Base-by-base conservation (phyloP, 35 echinoderm and acorn worm genomes). In the Lytechinus variegatus region DNA sequence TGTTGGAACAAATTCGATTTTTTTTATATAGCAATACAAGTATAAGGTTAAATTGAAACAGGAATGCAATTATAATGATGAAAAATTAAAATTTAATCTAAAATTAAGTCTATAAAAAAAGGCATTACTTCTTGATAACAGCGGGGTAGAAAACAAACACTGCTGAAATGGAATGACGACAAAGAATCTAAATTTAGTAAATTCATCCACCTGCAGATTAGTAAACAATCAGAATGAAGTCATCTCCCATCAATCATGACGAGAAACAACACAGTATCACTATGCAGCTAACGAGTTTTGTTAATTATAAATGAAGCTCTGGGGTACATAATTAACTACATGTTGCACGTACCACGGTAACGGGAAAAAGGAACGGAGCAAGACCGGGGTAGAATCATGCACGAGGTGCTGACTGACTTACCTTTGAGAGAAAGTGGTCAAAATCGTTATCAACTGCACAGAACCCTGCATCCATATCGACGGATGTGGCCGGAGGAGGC, bases 341-440 rank as follows among this genome's bases (percentile, higher is more conserved):
- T 79, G 66, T 79, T 79, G 66, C 66, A n/a, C 19, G 66, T 24
- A 24, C 16, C 12, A 79, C 19, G 3, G 66, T 79, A n/a, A 58
- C 56, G 14, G 4, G 3, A 79, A 16, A 7, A 16, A 7, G 66
- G 19, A n/a, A 79, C 66, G 66, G 4, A 19, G 66, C 3, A 19
- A 6, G 12, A 79, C 16, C 66, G 66, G 66, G 61, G 66, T 4
- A 79, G 19, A 79, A 79, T 79, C 66, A 79, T 24, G 19, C 66
- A 79, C 66, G 8, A 24, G 66, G 6, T 9, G 29, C 14, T n/a
- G 52, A 54, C 14, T n/a, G 14, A 54, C 92, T 93, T 93, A 93
- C 92, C 92, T 93, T 93, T 28, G 92, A 93, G n/a, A 93, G 54
- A 57, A 93, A 93, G 92, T 93, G 92, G n/a, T 93, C 92, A 93